Evolutionary conservation across 2,888 invertebrate genomes (phyloP).

Genomic region (Phortica okadai): DNA sequence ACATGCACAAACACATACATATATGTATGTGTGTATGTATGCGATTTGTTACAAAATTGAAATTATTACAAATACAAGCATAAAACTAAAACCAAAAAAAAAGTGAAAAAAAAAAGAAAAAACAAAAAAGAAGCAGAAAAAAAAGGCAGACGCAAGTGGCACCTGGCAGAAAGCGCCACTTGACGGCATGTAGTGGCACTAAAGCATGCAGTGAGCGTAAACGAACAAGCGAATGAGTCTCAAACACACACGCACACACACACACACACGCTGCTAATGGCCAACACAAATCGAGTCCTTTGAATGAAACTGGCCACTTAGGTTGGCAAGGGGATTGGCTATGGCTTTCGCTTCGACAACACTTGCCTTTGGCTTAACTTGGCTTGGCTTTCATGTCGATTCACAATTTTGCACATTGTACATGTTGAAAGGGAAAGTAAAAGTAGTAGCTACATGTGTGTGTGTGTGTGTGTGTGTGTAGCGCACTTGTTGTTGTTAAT

Average conservation of each 20-base stretch:
- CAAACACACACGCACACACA: conserved; percentile 19
- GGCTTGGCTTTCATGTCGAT: conserved; percentile 15
- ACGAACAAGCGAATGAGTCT: neutral
- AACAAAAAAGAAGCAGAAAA: neutral
- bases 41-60: conserved; percentile 21
- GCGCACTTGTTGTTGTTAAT: neutral
- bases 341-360: neutral
- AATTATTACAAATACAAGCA: conserved; percentile 26
- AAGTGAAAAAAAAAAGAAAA: neutral
- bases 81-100: neutral
- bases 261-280: conserved; percentile 17
- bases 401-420: conserved; percentile 15
- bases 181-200: conserved; percentile 55
- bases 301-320: conserved; percentile 22
- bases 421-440: conserved; percentile 19
- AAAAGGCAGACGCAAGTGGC: neutral
- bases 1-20: neutral
- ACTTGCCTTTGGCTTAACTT: neutral
- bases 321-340: neutral
- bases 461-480: neutral
- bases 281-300: neutral
- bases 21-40: conserved; percentile 22
- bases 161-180: conserved; percentile 50
- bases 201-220: conserved; percentile 15
- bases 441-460: neutral